Conservation (phyloP, 1,140 invertebrate genomes). For the Drosophila setifemur region DNA sequence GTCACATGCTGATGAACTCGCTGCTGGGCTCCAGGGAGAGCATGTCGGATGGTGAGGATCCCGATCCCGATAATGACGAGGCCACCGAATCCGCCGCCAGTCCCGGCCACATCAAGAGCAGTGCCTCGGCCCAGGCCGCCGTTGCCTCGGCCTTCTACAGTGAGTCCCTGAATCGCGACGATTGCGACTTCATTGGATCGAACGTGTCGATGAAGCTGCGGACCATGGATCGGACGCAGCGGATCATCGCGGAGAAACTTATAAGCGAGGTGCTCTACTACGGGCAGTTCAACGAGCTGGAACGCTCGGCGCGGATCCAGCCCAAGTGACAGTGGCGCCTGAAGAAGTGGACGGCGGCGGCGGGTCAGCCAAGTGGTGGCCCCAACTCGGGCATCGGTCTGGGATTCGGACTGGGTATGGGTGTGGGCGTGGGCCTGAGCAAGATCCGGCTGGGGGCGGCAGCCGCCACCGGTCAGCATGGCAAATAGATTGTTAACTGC, state of each 20-base stretch:
- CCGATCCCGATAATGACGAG: conserved; percentile 57
- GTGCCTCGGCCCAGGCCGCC: conserved; percentile 59
- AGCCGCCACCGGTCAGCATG: conserved; percentile 42
- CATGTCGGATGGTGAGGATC: conserved; percentile 68
- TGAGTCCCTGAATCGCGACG: conserved; percentile 67
- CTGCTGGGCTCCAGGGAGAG: conserved; percentile 68
- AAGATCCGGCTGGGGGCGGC: conserved; percentile 19
- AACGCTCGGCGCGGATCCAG: conserved; percentile 71
- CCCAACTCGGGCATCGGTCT: background rate
- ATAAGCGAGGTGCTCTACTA: conserved; percentile 83
- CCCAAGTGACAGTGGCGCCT: conserved; percentile 78
- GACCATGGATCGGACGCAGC: conserved; percentile 81
- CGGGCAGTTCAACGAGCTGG: conserved; percentile 81
- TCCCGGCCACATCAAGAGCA: conserved; percentile 68
- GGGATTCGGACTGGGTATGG: conserved; percentile 24
- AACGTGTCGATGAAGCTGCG: conserved; percentile 82
- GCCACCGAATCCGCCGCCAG: conserved; percentile 68
- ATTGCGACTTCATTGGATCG: conserved; percentile 80
- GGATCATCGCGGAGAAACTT: conserved; percentile 82
- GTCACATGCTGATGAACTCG: conserved; percentile 75
- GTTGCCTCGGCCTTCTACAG: conserved; percentile 68
- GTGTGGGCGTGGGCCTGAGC: conserved; percentile 14
- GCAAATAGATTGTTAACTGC: conserved; percentile 54
- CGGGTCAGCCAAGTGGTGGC: background rate
- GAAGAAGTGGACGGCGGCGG: conserved; percentile 40